Evolutionary conservation across 2,888 invertebrate species (phyloP), one percentile per base, ranked within the genome.

Genomic region (Helobdella robusta): DNA sequence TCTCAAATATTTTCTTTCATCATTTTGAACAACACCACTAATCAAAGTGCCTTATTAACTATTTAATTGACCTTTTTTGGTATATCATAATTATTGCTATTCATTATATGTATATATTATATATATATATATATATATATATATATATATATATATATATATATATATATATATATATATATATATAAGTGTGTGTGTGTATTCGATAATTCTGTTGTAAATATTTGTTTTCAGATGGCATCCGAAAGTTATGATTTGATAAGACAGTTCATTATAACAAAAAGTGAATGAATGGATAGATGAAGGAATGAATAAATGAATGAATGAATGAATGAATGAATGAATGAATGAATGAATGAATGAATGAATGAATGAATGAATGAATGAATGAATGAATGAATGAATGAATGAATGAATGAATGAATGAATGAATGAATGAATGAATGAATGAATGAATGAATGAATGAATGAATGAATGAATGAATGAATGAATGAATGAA

Each of bases 151-250:
- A 46, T 61, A 20, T 61, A 46, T 61, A 20, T 61, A 28, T 61
- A 20, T 61, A 46, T 61, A 20, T 61, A 54, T 58, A 30, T 59
- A 34, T 63, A n/a, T 63, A 63, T 63, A 30, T 63, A 54, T 56
- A n/a, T 63, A 20, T 56, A 25, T 63, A 54, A 32, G 23, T 63
- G 15, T 59, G n/a, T 59, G 44, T 40, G 44, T 40, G n/a, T 40
- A n/a, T 40, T n/a, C n/a, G n/a, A n/a, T n/a, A n/a, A n/a, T n/a
- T n/a, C n/a, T n/a, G n/a, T n/a, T n/a, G n/a, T n/a, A n/a, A n/a
- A n/a, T n/a, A n/a, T n/a, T n/a, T n/a, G n/a, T n/a, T n/a, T n/a
- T n/a, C n/a, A n/a, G n/a, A n/a, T n/a, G n/a, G n/a, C n/a, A n/a
- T n/a, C n/a, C n/a, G n/a, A n/a, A n/a, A n/a, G n/a, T n/a, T n/a